A percentile compares a stretch with the other conserved stretches of the same genome.
These are phyloP conservation scores for Wiebesia pumilae DNA, from an alignment of 1,140 invertebrate species.

Conservation along the genomic window DNA sequence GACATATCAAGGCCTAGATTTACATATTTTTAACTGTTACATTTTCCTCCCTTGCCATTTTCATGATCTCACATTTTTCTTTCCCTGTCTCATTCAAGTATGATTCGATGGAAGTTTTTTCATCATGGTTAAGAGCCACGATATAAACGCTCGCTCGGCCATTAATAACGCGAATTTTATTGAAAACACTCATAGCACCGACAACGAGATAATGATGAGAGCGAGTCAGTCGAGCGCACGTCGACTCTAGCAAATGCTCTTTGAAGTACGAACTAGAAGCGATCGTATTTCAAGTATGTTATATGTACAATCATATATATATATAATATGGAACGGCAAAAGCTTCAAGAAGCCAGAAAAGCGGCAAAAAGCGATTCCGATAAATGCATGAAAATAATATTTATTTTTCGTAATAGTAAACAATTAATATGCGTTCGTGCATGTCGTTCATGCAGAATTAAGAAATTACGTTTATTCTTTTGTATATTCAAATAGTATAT, in stretches of 20 bases:
- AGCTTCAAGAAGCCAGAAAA: background rate
- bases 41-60: background rate
- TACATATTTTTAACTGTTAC: background rate
- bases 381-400: background rate
- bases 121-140: background rate
- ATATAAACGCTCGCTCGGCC: constrained; percentile 32
- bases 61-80: background rate
- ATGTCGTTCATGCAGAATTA: too few species aligned
- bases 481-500: too few species aligned
- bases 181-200: constrained; percentile 60
- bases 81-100: background rate
- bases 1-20: background rate
- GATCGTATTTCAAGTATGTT: constrained; percentile 3
- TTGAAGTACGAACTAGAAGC: background rate
- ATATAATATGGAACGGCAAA: background rate
- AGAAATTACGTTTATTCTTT: too few species aligned
- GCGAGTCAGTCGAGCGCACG: background rate
- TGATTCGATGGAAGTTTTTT: background rate
- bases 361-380: background rate
- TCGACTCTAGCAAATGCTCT: background rate
- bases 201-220: constrained; percentile 54
- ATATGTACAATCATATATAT: background rate
- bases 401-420: background rate
- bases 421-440: background rate
- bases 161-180: constrained; percentile 65